These are phyloP conservation scores for Pemphigus obesinymphae DNA, from an alignment of 1,140 invertebrate species.

Conservation along the genomic window DNA sequence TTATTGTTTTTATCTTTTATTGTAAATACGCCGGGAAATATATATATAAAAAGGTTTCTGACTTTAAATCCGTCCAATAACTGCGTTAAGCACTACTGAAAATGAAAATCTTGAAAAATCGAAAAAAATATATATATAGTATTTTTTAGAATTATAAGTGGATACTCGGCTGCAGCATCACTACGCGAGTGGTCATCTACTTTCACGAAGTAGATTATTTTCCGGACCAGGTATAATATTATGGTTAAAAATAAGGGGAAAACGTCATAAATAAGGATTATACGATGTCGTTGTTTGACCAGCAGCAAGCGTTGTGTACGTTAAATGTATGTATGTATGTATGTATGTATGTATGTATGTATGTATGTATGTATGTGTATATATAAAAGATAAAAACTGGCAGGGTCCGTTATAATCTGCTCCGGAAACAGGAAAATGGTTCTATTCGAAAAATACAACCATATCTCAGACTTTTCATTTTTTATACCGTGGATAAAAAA, in stretches of 20 bases:
- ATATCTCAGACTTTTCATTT: conserved; percentile 9
- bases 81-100: not conserved
- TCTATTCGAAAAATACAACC: not conserved
- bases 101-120: not conserved
- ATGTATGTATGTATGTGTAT: not conserved
- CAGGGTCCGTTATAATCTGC: conserved; percentile 20
- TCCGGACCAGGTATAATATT: conserved; percentile 4
- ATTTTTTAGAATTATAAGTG: not conserved
- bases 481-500: not conserved
- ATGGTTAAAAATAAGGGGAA: not conserved
- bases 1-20: not conserved
- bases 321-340: not conserved
- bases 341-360: not conserved
- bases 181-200: not conserved
- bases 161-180: not conserved
- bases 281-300: conserved; percentile 21
- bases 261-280: conserved; percentile 39
- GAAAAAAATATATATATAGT: not conserved
- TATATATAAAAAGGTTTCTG: not conserved
- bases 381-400: conserved; percentile 2
- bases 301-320: conserved; percentile 8
- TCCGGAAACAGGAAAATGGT: conserved; percentile 10
- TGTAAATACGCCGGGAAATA: not conserved
- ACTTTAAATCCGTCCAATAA: not conserved
- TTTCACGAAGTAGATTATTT: conserved; percentile 26